These are phyloP conservation scores for Musca domestica DNA, from an alignment of 1,140 invertebrate species.

Conservation along the genomic window DNA sequence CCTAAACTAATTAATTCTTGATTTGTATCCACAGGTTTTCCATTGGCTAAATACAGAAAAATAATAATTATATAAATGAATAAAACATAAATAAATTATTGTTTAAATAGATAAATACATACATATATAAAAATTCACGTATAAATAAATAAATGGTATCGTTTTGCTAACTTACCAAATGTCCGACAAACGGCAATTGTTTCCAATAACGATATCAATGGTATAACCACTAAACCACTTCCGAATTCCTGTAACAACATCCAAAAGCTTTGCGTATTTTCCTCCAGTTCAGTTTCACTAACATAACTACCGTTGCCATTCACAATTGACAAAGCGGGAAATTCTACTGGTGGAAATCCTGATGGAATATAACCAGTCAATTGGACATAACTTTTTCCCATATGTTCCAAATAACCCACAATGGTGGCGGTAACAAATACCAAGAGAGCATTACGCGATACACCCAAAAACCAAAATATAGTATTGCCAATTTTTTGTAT, in stretches of 20 bases:
- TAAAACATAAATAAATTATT: neutral
- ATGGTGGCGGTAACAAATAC: constrained; percentile 63
- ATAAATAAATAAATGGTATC: no score
- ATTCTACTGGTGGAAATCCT: constrained; percentile 63
- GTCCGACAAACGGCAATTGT: constrained; percentile 80
- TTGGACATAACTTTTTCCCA: constrained; percentile 16
- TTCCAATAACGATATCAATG: constrained; percentile 75
- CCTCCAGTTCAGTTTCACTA: constrained; percentile 11
- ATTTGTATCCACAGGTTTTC: constrained; percentile 74
- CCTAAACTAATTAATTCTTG: constrained; percentile 81
- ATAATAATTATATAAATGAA: neutral
- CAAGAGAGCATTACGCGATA: constrained; percentile 71
- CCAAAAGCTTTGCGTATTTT: constrained; percentile 52
- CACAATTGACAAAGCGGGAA: constrained; percentile 63
- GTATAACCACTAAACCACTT: constrained; percentile 70
- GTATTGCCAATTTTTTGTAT: constrained; percentile 55
- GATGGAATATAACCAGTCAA: constrained; percentile 59
- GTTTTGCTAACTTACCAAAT: constrained; percentile 45
- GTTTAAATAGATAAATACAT: neutral
- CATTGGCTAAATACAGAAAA: constrained; percentile 55
- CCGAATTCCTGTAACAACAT: constrained; percentile 70
- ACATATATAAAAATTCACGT: no score
- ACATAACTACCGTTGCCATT: constrained; percentile 48
- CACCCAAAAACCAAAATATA: constrained; percentile 62
- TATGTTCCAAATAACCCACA: constrained; percentile 56